A percentile compares a stretch with the other conserved stretches of the same genome.
phyloP scores from a whole-genome alignment of 2,797 vertebrate species.

The Pseudomugil gertrudae region DNA sequence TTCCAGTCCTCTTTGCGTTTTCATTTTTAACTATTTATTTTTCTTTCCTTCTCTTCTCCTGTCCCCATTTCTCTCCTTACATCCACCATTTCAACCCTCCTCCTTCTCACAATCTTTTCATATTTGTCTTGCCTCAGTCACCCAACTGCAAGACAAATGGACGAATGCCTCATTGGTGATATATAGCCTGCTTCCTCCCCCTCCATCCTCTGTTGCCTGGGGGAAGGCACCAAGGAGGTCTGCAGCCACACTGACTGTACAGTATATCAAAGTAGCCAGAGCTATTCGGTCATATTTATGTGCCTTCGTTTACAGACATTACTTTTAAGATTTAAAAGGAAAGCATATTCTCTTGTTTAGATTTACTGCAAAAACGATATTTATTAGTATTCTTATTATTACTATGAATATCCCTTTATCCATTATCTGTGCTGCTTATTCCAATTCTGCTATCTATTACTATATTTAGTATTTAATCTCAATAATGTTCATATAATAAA shows the following conservation, averaged over 20 bases:
- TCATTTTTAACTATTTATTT: not conserved
- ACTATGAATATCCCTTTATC: too few species aligned
- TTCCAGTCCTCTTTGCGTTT: not conserved
- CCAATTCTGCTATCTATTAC: too few species aligned
- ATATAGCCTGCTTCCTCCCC: conserved; percentile 39
- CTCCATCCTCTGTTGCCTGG: conserved; percentile 33
- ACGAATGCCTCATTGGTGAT: conserved; percentile 48
- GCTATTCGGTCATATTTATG: conserved; percentile 10
- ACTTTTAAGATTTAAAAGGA: not conserved
- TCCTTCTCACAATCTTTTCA: not conserved
- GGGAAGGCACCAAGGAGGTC: conserved; percentile 26
- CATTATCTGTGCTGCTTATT: too few species aligned
- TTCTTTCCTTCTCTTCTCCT: conserved; percentile 4
- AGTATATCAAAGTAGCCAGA: conserved; percentile 8
- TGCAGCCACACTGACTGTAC: conserved; percentile 18
- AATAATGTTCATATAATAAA: too few species aligned
- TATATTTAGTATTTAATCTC: too few species aligned
- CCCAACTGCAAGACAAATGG: conserved; percentile 54
- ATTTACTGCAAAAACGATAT: not conserved
- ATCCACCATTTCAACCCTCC: not conserved
- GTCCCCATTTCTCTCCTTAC: conserved; percentile 44
- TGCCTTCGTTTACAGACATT: not conserved
- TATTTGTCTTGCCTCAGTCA: conserved; percentile 36
- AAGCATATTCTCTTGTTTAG: not conserved
- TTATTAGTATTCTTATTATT: not conserved